Evolutionary conservation across 2,113 vertebrate genomes (phyloP).

Genomic region (Etheostoma cragini): DNA sequence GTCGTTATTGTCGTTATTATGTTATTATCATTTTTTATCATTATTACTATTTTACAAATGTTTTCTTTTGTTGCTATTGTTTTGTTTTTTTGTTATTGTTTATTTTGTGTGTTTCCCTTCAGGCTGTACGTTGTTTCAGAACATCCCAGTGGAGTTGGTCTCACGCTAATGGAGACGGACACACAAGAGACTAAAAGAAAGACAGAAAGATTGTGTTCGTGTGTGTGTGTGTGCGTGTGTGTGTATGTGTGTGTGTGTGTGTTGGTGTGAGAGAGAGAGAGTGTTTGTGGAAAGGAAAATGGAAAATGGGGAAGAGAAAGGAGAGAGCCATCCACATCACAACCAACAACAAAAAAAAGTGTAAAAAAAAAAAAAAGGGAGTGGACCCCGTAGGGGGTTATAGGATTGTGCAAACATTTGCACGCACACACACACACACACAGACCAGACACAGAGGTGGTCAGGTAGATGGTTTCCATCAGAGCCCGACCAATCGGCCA

Average conservation of each 20-base stretch:
- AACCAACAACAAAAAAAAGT: slow-evolving; percentile 33
- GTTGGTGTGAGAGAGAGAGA: background rate
- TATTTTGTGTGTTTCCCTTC: slow-evolving; percentile 91
- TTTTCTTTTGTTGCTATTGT: slow-evolving; percentile 57
- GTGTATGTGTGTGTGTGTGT: background rate
- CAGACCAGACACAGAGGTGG: slow-evolving; percentile 2
- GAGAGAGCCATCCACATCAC: slow-evolving; percentile 7
- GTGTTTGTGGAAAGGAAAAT: slow-evolving; percentile 12
- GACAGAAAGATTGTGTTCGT: slow-evolving; percentile 33
- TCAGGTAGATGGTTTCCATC: slow-evolving; percentile 27
- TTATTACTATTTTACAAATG: slow-evolving; percentile 56
- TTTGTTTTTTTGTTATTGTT: slow-evolving; percentile 80
- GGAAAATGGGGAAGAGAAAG: slow-evolving; percentile 27
- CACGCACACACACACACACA: background rate
- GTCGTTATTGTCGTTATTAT: too few relatives aligned
- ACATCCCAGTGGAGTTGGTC: slow-evolving; percentile 91
- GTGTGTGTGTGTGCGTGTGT: slow-evolving; percentile 7
- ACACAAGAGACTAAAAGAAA: slow-evolving; percentile 66
- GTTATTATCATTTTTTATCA: slow-evolving; percentile 5
- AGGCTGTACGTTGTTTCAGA: slow-evolving; percentile 99
- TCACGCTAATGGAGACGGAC: slow-evolving; percentile 74
- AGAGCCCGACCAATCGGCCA: background rate
- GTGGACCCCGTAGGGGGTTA: slow-evolving; percentile 5
- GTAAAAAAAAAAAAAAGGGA: slow-evolving; percentile 13
- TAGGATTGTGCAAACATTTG: background rate